A percentile compares a stretch with the other conserved stretches of the same genome.
Evolutionary conservation across 2,888 invertebrate species (phyloP).

Genomic region (Dicranocentrus wangi): DNA sequence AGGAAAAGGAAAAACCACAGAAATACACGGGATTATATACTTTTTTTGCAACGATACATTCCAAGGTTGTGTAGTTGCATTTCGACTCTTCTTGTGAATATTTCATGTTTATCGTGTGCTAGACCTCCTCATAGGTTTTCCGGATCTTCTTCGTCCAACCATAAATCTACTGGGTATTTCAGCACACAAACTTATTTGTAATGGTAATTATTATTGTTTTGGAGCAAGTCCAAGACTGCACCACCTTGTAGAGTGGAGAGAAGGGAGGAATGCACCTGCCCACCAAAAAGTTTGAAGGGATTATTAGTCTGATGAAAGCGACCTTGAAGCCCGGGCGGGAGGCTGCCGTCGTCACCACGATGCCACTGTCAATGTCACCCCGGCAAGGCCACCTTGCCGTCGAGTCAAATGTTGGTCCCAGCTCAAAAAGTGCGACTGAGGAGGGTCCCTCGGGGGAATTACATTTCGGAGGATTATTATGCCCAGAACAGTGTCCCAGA

Average conservation of each 20-base stretch:
- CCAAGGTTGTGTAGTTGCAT: too few species aligned
- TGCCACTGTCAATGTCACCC: slow-evolving; percentile 43
- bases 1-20: too few species aligned
- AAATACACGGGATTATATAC: background rate
- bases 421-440: slow-evolving; percentile 55
- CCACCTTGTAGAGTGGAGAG: too few species aligned
- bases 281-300: slow-evolving; percentile 14
- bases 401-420: slow-evolving; percentile 9
- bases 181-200: slow-evolving; percentile 11
- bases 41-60: background rate
- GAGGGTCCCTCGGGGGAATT: slow-evolving; percentile 19
- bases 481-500: background rate
- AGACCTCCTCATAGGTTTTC: background rate
- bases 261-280: slow-evolving; percentile 43
- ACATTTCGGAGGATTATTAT: slow-evolving; percentile 32
- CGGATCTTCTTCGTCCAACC: background rate
- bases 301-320: background rate
- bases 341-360: background rate
- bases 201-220: slow-evolving; percentile 35
- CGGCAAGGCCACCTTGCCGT: slow-evolving; percentile 29
- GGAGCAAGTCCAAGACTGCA: slow-evolving; percentile 39
- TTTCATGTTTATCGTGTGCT: slow-evolving; percentile 5
- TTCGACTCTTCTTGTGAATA: background rate
- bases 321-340: background rate
- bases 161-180: slow-evolving; percentile 7